phyloP scores from a whole-genome alignment of 2,113 vertebrate genomes.

The Percina caprodes region DNA sequence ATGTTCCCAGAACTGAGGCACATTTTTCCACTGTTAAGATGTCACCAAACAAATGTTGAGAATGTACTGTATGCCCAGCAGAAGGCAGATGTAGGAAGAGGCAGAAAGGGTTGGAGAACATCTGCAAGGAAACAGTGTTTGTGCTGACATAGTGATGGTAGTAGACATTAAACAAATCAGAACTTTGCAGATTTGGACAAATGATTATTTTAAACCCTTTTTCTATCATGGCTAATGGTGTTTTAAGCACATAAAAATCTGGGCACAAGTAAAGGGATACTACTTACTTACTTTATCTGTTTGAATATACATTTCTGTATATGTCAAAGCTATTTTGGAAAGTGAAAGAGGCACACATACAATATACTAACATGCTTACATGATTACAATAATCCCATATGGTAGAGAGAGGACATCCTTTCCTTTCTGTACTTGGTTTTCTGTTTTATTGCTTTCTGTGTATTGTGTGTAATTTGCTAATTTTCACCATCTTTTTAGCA shows the following conservation, averaged over 20 bases:
- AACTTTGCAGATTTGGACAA: neutral
- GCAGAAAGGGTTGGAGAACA: conserved; percentile 26
- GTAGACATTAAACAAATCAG: neutral
- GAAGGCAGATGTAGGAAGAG: conserved; percentile 49
- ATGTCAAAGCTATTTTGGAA: neutral
- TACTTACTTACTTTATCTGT: neutral
- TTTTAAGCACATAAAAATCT: neutral
- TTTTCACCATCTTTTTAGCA: too few relatives aligned
- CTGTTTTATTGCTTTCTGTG: neutral
- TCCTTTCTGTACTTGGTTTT: too few relatives aligned
- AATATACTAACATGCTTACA: neutral
- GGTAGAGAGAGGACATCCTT: too few relatives aligned
- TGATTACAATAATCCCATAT: neutral
- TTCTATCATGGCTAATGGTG: neutral
- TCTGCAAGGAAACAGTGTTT: conserved; percentile 17
- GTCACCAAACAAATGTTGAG: conserved; percentile 62
- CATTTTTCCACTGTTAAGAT: conserved; percentile 70
- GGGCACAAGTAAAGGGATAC: neutral
- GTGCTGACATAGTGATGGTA: neutral
- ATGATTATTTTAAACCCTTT: neutral
- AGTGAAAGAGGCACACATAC: neutral
- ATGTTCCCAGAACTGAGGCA: conserved; percentile 72
- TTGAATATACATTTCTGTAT: neutral
- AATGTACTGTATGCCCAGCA: conserved; percentile 55
- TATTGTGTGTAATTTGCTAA: neutral